Evolutionary conservation across 2,113 vertebrate genomes (phyloP).

Genomic region (Sitta europaea): DNA sequence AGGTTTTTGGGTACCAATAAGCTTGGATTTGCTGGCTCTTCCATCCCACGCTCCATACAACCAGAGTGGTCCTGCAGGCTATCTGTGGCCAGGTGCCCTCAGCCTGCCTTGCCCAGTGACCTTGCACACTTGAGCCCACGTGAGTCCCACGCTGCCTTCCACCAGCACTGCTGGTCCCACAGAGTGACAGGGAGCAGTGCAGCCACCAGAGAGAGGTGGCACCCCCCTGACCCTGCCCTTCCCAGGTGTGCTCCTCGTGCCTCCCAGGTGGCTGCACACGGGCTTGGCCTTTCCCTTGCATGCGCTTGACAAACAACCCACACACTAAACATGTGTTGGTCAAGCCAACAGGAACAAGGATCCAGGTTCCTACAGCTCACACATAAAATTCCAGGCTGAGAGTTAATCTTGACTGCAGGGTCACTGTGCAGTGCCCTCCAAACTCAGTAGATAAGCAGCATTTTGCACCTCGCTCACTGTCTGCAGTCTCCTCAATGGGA

Average conservation of each 20-base stretch:
- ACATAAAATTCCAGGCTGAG: neutral
- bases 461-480: neutral
- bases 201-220: neutral
- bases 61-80: fast-evolving
- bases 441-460: neutral
- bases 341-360: neutral
- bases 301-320: neutral
- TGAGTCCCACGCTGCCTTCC: fast-evolving
- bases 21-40: neutral
- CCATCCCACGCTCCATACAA: neutral
- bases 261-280: neutral
- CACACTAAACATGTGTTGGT: fast-evolving
- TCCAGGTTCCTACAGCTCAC: neutral
- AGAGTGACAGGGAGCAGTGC: neutral
- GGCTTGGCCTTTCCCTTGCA: neutral
- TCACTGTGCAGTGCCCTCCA: neutral
- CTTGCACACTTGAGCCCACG: fast-evolving
- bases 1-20: neutral
- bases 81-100: fast-evolving
- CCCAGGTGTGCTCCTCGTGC: too few relatives aligned
- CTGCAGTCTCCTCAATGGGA: neutral
- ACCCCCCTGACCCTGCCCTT: fast-evolving
- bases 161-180: fast-evolving
- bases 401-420: too few relatives aligned
- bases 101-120: too few relatives aligned